These are phyloP conservation scores for Charanyca ferruginea DNA, from an alignment of 2,888 invertebrate species.

Conservation along the genomic window DNA sequence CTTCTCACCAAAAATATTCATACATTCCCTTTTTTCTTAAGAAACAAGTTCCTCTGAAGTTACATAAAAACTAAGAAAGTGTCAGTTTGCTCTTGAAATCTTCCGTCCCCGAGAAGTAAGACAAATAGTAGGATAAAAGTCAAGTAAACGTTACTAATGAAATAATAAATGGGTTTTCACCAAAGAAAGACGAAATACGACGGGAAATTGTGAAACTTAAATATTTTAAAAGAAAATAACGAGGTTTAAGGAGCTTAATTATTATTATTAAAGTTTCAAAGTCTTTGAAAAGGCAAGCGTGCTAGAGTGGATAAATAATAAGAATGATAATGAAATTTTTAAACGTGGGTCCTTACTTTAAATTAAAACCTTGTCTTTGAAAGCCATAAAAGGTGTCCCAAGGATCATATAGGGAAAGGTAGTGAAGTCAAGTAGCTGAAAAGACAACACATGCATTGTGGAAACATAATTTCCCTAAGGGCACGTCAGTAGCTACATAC, in stretches of 20 bases:
- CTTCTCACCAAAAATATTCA: neutral
- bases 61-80: constrained; percentile 41
- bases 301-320: neutral
- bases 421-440: neutral
- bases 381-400: neutral
- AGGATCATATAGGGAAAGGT: neutral
- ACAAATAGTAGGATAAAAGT: constrained; percentile 72
- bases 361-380: neutral
- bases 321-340: constrained; percentile 2
- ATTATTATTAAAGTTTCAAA: constrained; percentile 12
- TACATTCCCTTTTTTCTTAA: neutral
- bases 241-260: constrained; percentile 36
- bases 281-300: neutral
- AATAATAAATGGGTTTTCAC: constrained; percentile 74
- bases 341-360: neutral
- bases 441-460: constrained; percentile 5
- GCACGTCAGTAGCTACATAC: constrained; percentile 4
- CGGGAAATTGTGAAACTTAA: constrained; percentile 28
- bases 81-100: constrained; percentile 34
- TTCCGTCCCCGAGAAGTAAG: constrained; percentile 66
- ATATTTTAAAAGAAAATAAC: constrained; percentile 28
- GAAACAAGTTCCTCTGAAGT: constrained; percentile 15
- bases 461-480: constrained; percentile 42
- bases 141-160: constrained; percentile 74
- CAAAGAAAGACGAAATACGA: constrained; percentile 59